Evolutionary conservation across 92 coral and sea anemone genomes (phyloP), one percentile per base, ranked within the genome.

Genomic region (Actinernus sp.): DNA sequence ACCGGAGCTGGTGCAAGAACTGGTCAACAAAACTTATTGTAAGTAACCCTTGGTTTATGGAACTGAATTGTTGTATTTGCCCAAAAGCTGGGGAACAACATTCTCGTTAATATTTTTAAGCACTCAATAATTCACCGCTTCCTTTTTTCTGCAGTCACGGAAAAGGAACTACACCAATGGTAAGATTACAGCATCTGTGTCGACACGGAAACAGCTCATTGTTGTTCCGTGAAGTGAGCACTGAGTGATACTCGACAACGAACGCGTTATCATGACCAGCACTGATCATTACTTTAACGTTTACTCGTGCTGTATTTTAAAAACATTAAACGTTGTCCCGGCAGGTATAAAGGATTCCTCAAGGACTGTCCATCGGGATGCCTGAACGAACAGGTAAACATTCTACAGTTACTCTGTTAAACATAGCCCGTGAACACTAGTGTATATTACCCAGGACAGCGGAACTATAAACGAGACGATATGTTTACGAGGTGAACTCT

Each of bases 151-250:
- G 23, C 68, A 95, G 99, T 95, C 65, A 83, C 76, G 44, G 99
- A 95, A 63, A 95, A 95, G 76, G 99, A 95, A 50, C 69, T 95
- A 26, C 99, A 91, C 31, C 99, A 89, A 58, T 95, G 99, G 99
- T 76, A 55, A 71, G 99, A 50, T 43, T 14, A 48, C 24, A n/a
- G n/a, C n/a, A n/a, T n/a, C n/a, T n/a, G n/a, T n/a, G n/a, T n/a
- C n/a, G n/a, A n/a, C n/a, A n/a, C n/a, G n/a, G n/a, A n/a, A n/a
- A n/a, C n/a, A n/a, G 19, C 12, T 20, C 25, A 3, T 18, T n/a
- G 20, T 68, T 22, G 13, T 53, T 4, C 38, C 13, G 20, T 4
- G 27, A 12, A 9, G 54, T 49, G 55, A 44, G 14, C 30, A 52
- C 14, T 21, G 12, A 29, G 24, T 17, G 6, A 52, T 13, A 9